A percentile compares a stretch with the other conserved stretches of the same genome.
These are phyloP conservation scores for Ctenomys sociabilis DNA, from an alignment of 2,113 vertebrate species.

Conservation along the genomic window DNA sequence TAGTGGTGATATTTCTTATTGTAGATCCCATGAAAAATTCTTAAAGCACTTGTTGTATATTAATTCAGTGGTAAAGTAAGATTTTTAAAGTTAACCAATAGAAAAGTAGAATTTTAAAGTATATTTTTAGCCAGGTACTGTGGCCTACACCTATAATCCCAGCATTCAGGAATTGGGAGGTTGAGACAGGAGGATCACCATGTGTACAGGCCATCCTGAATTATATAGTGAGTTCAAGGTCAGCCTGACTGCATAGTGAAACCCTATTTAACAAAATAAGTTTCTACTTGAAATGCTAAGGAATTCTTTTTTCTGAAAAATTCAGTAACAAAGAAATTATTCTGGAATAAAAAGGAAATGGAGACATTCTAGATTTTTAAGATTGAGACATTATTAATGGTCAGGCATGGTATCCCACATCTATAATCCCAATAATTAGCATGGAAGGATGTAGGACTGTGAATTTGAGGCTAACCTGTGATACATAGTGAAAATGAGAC, in stretches of 20 bases:
- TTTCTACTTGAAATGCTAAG: constrained; percentile 53
- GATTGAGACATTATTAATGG: constrained; percentile 40
- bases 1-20: constrained; percentile 24
- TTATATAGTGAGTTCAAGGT: not conserved
- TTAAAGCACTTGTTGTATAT: constrained; percentile 33
- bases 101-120: constrained; percentile 49
- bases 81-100: constrained; percentile 44
- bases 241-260: not conserved
- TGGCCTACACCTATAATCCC: not conserved
- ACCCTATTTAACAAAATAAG: not conserved
- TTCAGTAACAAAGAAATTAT: constrained; percentile 30
- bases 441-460: not conserved
- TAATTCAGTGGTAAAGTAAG: constrained; percentile 14
- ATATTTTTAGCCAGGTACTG: constrained; percentile 6
- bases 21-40: constrained; percentile 33
- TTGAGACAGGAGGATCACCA: not conserved
- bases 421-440: not conserved
- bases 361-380: not conserved
- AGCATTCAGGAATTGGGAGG: not conserved
- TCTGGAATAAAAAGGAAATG: constrained; percentile 34
- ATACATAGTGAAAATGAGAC: not conserved
- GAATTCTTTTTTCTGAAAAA: not conserved
- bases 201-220: not conserved
- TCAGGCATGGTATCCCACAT: not conserved
- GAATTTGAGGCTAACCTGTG: not conserved